A percentile compares a stretch with the other conserved stretches of the same genome.
Conservation (phyloP, 2,797 vertebrate genomes). For the Onychomys leucogaster region DNA sequence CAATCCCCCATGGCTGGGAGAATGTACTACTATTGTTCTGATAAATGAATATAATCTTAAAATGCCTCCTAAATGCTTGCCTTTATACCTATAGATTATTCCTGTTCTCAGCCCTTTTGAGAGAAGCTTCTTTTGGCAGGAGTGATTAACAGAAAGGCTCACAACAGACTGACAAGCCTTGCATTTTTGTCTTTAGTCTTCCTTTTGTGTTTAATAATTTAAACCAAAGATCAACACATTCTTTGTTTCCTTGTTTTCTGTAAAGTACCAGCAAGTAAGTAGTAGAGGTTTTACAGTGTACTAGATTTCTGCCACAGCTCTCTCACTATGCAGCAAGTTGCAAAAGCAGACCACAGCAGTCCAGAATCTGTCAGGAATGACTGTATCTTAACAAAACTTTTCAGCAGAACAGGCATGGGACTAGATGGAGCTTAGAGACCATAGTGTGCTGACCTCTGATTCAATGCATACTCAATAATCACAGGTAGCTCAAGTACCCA, state of each 20-base stretch:
- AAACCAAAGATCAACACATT: background rate
- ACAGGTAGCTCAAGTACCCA: background rate
- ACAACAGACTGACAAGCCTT: background rate
- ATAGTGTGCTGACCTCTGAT: background rate
- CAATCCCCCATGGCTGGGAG: background rate
- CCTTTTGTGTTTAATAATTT: conserved; percentile 32
- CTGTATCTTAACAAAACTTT: background rate
- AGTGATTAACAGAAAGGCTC: too few species aligned
- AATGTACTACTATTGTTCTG: background rate
- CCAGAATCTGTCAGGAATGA: background rate
- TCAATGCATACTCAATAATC: conserved; percentile 10
- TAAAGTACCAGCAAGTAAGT: background rate
- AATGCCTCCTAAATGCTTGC: background rate
- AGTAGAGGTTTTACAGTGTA: background rate
- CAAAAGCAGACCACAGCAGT: background rate
- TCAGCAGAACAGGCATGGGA: background rate
- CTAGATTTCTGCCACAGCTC: background rate
- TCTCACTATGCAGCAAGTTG: background rate
- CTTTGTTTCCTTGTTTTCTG: background rate
- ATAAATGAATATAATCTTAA: background rate
- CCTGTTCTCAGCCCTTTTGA: background rate
- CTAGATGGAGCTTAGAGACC: background rate
- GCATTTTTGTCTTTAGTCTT: background rate
- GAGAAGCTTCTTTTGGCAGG: background rate
- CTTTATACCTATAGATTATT: background rate